phyloP scores from a whole-genome alignment of 2,113 vertebrate species.

The Neolamprologus variostigma region DNA sequence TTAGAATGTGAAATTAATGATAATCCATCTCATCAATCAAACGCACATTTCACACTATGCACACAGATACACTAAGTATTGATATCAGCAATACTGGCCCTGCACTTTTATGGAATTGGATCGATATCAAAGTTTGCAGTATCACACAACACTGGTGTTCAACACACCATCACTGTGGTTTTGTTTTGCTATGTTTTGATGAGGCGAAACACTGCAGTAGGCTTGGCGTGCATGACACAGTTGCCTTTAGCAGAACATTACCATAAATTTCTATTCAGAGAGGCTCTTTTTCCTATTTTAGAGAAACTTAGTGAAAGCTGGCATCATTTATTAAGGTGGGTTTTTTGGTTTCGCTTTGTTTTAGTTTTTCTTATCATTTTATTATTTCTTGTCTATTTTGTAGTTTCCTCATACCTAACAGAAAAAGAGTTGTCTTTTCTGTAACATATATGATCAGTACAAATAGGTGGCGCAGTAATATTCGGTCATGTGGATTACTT shows the following conservation, averaged over 20 bases:
- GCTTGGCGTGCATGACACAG: neutral
- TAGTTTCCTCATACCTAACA: neutral
- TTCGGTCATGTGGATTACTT: neutral
- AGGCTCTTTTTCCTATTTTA: neutral
- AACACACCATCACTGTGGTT: neutral
- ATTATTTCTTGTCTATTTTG: neutral
- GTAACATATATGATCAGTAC: neutral
- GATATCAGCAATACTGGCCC: neutral
- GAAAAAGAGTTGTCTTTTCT: neutral
- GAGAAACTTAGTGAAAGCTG: neutral
- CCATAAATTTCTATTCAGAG: neutral
- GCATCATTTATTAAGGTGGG: neutral
- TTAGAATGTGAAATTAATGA: neutral
- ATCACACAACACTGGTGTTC: neutral
- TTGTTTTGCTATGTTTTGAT: neutral
- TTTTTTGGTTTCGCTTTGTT: neutral
- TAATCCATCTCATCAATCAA: neutral
- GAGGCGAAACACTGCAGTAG: neutral
- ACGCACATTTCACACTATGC: neutral
- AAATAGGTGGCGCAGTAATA: neutral
- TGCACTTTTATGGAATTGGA: neutral
- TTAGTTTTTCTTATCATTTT: neutral
- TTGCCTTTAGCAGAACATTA: neutral
- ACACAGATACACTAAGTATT: neutral
- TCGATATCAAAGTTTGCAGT: neutral